These are phyloP conservation scores for Diadophis punctatus DNA, from an alignment of 2,113 vertebrate species.

Conservation along the genomic window DNA sequence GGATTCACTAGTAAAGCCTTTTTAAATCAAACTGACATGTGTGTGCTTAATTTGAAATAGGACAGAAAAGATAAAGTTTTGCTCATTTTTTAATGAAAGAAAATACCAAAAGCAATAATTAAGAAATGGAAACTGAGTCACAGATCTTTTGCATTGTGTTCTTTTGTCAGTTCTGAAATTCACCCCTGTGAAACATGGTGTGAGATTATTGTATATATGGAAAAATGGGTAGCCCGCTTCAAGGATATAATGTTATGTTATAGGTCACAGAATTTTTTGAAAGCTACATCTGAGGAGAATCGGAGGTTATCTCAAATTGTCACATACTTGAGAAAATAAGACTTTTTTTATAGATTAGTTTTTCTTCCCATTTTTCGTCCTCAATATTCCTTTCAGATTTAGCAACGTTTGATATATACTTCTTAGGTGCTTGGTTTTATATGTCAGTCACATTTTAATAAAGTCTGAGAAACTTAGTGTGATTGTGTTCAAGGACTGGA, in stretches of 20 bases:
- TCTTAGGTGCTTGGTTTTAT: neutral
- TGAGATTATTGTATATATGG: neutral
- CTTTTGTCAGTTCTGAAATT: neutral
- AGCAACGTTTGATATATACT: neutral
- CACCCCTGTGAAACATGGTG: neutral
- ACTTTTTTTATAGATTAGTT: neutral
- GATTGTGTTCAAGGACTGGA: neutral
- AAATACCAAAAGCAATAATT: neutral
- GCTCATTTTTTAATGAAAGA: neutral
- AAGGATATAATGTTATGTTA: neutral
- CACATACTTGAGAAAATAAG: neutral
- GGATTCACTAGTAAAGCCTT: neutral
- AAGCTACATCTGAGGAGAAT: neutral
- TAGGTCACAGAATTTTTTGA: neutral
- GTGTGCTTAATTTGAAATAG: neutral
- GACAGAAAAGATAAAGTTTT: neutral
- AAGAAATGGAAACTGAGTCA: neutral
- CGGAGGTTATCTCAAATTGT: neutral
- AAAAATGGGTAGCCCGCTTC: neutral
- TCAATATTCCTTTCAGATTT: neutral
- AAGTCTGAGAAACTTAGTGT: neutral
- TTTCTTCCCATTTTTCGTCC: neutral
- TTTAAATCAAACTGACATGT: neutral
- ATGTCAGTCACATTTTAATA: neutral
- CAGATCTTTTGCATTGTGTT: neutral